A percentile compares a stretch with the other conserved stretches of the same genome.
Evolutionary conservation across 2,888 invertebrate genomes (phyloP).

Genomic region (Ophion slaviceki): DNA sequence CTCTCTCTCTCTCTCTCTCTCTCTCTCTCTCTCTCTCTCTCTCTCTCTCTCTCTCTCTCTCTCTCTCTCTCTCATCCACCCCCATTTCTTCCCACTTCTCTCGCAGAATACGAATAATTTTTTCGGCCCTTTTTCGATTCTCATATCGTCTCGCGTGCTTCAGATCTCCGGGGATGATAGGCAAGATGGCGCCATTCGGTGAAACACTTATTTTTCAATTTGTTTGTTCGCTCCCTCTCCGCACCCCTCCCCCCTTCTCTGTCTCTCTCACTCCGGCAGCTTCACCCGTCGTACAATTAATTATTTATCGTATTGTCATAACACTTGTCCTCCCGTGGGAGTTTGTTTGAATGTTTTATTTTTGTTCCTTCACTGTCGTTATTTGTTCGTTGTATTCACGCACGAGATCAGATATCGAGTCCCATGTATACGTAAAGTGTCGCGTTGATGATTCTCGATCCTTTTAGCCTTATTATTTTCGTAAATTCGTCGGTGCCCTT

Average conservation of each 20-base stretch:
- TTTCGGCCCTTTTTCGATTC: background rate
- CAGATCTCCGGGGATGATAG: constrained; percentile 4
- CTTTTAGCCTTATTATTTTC: background rate
- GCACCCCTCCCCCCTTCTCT: background rate
- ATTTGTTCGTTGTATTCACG: too few species aligned
- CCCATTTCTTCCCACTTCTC: background rate
- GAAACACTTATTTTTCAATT: constrained; percentile 10
- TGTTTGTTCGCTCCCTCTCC: background rate
- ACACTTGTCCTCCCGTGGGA: background rate
- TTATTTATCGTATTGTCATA: constrained; percentile 13
- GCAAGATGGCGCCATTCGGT: constrained; percentile 15
- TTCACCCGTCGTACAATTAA: constrained; percentile 13
- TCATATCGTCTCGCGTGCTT: constrained; percentile 9
- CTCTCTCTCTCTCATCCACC: background rate
- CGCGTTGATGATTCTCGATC: constrained; percentile 53
- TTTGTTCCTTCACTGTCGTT: background rate
- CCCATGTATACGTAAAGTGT: constrained; percentile 71
- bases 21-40: background rate
- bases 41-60: constrained; percentile 1
- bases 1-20: background rate
- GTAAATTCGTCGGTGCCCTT: background rate
- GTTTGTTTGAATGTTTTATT: background rate
- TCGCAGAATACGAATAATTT: constrained; percentile 34
- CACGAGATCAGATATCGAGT: background rate
- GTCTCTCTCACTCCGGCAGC: background rate